Evolutionary conservation across 2,888 invertebrate genomes (phyloP).

Genomic region (Acanthosepion pharaonis): DNA sequence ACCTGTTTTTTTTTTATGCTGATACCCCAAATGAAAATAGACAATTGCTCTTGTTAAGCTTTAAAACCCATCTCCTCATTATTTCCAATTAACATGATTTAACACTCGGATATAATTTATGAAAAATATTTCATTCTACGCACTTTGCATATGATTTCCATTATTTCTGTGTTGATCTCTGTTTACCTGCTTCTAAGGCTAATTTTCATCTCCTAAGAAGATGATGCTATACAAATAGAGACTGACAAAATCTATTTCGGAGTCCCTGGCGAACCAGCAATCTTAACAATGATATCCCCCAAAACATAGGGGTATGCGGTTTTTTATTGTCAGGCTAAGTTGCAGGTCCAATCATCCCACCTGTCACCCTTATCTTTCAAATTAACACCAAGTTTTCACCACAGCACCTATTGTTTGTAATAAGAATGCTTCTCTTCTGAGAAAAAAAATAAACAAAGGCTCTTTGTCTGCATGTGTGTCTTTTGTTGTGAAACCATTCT

Average conservation of each 20-base stretch:
- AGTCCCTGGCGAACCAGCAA: background rate
- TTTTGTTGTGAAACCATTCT: conserved; percentile 18
- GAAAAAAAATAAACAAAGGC: background rate
- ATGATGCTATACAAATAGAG: background rate
- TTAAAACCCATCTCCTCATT: too few relatives aligned
- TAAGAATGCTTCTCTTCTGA: background rate
- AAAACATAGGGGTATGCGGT: background rate
- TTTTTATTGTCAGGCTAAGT: background rate
- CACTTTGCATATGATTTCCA: too few relatives aligned
- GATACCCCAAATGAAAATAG: too few relatives aligned
- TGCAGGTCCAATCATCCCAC: background rate
- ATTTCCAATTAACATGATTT: too few relatives aligned
- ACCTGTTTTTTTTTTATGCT: too few relatives aligned
- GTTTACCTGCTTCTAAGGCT: background rate
- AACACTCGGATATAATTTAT: too few relatives aligned
- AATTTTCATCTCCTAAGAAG: background rate
- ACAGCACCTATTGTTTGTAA: background rate
- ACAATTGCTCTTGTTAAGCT: too few relatives aligned
- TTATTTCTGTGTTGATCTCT: too few relatives aligned
- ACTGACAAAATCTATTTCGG: background rate
- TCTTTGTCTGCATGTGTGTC: background rate
- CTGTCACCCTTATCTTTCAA: background rate
- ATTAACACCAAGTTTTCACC: background rate
- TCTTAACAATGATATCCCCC: background rate
- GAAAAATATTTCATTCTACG: too few relatives aligned